Evolutionary conservation across 2,113 vertebrate species (phyloP), one percentile per base, ranked within the genome.

Genomic region (Dipodomys ordii): DNA sequence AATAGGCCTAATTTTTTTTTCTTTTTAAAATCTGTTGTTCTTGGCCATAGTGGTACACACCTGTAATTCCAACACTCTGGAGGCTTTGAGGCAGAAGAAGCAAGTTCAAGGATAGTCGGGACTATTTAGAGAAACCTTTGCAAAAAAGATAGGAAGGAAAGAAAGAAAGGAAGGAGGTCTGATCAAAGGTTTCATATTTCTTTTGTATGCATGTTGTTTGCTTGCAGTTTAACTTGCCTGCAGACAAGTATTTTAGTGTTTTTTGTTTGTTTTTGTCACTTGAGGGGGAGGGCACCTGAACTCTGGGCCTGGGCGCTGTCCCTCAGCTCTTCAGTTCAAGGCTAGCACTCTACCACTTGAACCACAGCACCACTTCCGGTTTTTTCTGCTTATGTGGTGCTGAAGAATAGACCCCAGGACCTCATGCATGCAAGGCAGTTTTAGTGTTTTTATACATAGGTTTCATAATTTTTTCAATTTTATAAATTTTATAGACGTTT

Each of bases 391-490:
- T 39, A 39, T 6, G 39, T 39, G 39, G 39, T 39, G 39, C 39
- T 39, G 39, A 39, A 39, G 39, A 39, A 39, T 39, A 0, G 39
- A 39, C 39, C 39, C 39, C 39, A 39, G 39, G 39, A 39, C 39
- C 39, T 39, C 39, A 39, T 39, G 39, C 39, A 39, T 39, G 39
- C 39, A 39, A 39, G 39, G 39, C 39, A 39, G 5, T 83, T 93
- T 91, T 90, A 57, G 67, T 88, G 44, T 87, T 92, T 92, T 90
- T 22, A 85, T 44, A n/a, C 18, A 30, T 39, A 69, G 49, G 25
- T 84, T 93, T 95, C 84, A 94, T 72, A 90, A 1, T 39, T 92
- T 81, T 91, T 88, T 57, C 57, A 60, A 49, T 85, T 91, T 87
- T 83, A 46, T 85, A 32, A 86, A 60, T 90, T 39, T 39, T 39